Percentiles rank a stretch among this genome's conserved stretches.
These are phyloP conservation scores for Sciurus carolinensis DNA, from an alignment of 2,797 vertebrate species.

Conservation along the genomic window DNA sequence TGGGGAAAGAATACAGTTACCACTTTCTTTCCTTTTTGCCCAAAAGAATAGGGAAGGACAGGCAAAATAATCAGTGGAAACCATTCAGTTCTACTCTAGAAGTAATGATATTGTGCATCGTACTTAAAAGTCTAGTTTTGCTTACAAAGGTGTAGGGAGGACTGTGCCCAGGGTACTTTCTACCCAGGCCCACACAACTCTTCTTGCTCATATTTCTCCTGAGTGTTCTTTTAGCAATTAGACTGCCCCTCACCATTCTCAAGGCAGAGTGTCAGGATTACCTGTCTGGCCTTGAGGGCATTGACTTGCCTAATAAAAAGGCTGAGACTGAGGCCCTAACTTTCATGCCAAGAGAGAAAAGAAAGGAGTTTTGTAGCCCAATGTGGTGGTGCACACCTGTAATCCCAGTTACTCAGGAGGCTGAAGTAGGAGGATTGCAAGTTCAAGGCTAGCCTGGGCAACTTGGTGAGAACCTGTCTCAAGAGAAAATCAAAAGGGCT, in stretches of 20 bases:
- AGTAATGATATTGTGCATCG: background rate
- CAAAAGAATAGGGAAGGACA: constrained; percentile 33
- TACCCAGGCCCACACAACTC: background rate
- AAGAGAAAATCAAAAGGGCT: background rate
- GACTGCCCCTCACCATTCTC: background rate
- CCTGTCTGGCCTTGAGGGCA: background rate
- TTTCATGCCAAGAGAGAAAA: constrained; percentile 44
- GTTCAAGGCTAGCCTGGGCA: background rate
- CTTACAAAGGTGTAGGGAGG: background rate
- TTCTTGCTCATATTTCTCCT: background rate
- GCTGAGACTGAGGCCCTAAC: background rate
- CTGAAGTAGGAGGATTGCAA: background rate
- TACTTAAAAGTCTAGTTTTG: background rate
- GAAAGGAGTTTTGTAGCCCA: background rate
- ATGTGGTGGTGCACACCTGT: background rate
- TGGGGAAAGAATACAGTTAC: background rate
- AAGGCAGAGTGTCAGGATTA: background rate
- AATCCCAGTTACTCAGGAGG: background rate
- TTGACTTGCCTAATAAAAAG: background rate
- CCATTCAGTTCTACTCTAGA: background rate
- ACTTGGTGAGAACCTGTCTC: background rate
- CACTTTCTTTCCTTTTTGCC: background rate
- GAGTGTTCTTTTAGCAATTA: background rate
- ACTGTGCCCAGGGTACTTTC: background rate
- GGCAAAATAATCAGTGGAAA: background rate